A percentile compares a stretch with the other conserved stretches of the same genome.
Conservation (phyloP, 2,113 vertebrate genomes). For the Butastur rufipennis region DNA sequence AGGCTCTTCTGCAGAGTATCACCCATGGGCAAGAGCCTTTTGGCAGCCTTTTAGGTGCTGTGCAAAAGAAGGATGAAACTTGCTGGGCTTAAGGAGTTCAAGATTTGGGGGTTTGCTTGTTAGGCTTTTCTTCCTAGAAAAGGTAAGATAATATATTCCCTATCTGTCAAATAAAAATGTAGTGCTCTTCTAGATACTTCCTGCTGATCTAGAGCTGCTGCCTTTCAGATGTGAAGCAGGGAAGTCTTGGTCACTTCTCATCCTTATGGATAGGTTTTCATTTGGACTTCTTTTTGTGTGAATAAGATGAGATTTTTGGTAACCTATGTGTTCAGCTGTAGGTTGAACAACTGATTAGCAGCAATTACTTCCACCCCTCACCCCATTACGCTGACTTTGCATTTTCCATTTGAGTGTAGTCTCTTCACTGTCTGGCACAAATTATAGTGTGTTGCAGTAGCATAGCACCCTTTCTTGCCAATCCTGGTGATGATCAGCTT, state of each 20-base stretch:
- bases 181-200: neutral
- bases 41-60: neutral
- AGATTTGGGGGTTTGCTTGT: neutral
- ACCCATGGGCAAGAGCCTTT: neutral
- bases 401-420: neutral
- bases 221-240: neutral
- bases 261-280: neutral
- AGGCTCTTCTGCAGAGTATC: neutral
- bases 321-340: neutral
- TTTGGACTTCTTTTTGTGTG: neutral
- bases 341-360: neutral
- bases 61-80: neutral
- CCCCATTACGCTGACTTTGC: neutral
- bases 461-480: neutral
- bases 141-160: neutral
- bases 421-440: neutral
- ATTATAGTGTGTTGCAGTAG: neutral
- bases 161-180: neutral
- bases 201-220: neutral
- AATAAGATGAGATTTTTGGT: neutral
- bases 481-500: neutral
- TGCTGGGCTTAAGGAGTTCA: neutral
- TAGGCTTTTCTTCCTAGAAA: neutral
- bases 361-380: neutral
- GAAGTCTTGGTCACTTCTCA: neutral